These are phyloP conservation scores for Procavia capensis DNA, from an alignment of 2,113 vertebrate genomes.

Conservation along the genomic window DNA sequence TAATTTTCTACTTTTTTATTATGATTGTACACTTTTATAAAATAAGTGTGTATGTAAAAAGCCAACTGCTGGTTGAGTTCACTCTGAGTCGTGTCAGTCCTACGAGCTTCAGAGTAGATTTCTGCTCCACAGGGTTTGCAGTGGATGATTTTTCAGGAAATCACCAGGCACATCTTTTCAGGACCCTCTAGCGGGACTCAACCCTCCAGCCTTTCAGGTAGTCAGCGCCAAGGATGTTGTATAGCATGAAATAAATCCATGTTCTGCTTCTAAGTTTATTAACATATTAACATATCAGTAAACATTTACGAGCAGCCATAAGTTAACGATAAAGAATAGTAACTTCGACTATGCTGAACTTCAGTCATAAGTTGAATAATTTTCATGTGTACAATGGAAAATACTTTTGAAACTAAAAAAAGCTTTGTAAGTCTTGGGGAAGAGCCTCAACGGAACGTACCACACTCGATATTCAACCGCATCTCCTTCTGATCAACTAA, in stretches of 20 bases:
- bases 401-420: conserved; percentile 32
- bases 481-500: neutral
- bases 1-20: neutral
- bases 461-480: neutral
- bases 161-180: neutral
- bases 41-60: neutral
- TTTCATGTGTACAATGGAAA: neutral
- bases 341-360: neutral
- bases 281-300: neutral
- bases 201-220: neutral
- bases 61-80: neutral
- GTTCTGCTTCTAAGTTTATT: neutral
- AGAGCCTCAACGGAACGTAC: neutral
- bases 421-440: neutral
- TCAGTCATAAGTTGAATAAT: neutral
- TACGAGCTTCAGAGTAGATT: neutral
- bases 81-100: neutral
- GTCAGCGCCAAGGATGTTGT: neutral
- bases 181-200: too few relatives aligned
- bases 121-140: neutral
- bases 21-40: neutral
- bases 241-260: neutral
- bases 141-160: neutral
- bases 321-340: neutral
- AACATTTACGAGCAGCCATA: neutral